Evolutionary conservation across 2,797 vertebrate genomes (phyloP).

Genomic region (Acipenser ruthenus): DNA sequence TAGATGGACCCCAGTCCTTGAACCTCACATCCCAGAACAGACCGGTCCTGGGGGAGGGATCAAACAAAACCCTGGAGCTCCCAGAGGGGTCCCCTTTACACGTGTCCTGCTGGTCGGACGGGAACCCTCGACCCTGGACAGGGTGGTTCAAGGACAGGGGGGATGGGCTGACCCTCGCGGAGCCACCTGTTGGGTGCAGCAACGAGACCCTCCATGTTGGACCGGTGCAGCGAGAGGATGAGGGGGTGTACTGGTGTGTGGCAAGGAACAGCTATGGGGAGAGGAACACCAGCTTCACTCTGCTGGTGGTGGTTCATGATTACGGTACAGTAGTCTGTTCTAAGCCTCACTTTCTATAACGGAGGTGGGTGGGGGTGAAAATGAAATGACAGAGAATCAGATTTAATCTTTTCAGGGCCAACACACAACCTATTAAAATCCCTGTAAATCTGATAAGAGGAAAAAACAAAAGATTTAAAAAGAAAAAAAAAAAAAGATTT

Average conservation of each 20-base stretch:
- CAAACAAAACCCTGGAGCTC: background rate
- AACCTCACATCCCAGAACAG: background rate
- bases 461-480: too few relatives aligned
- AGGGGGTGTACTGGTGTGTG: slow-evolving; percentile 15
- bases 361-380: too few relatives aligned
- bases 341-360: too few relatives aligned
- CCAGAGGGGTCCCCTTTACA: background rate
- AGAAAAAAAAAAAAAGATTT: too few relatives aligned
- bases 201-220: slow-evolving; percentile 3
- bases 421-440: too few relatives aligned
- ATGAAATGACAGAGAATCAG: too few relatives aligned
- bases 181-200: background rate
- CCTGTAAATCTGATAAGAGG: too few relatives aligned
- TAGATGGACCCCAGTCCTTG: slow-evolving; percentile 12
- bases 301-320: too few relatives aligned
- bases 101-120: slow-evolving; percentile 11
- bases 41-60: background rate
- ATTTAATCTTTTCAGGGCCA: too few relatives aligned
- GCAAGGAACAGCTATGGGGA: slow-evolving; percentile 9
- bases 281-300: slow-evolving; percentile 11
- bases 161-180: background rate
- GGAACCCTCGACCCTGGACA: slow-evolving; percentile 12
- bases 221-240: slow-evolving; percentile 7
- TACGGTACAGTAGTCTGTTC: too few relatives aligned
- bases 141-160: slow-evolving; percentile 1